These are phyloP conservation scores for Pseudanteris insignis DNA, from an alignment of 2,888 invertebrate species.

Conservation along the genomic window DNA sequence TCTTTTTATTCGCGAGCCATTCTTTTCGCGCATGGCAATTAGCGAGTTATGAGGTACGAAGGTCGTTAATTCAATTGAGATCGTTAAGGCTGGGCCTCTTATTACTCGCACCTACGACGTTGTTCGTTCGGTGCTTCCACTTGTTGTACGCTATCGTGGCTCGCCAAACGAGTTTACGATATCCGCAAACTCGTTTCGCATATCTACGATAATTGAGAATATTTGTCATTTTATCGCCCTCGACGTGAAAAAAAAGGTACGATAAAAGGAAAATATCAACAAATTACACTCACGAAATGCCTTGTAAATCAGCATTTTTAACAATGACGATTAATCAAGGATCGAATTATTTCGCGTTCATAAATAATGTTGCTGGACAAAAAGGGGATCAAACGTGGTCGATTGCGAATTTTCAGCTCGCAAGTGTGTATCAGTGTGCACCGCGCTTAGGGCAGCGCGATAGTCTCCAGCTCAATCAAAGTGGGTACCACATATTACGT, in stretches of 20 bases:
- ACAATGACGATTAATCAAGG: slow-evolving; percentile 32
- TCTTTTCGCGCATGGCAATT: slow-evolving; percentile 55
- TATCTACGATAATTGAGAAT: slow-evolving; percentile 42
- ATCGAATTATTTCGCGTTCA: slow-evolving; percentile 28
- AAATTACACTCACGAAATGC: slow-evolving; percentile 25
- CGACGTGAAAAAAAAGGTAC: slow-evolving; percentile 10
- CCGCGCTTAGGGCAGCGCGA: slow-evolving; percentile 27
- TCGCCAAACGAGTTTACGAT: slow-evolving; percentile 39
- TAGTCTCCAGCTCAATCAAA: slow-evolving; percentile 26
- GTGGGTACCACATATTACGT: slow-evolving; percentile 24
- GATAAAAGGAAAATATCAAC: slow-evolving; percentile 34
- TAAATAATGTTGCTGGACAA: slow-evolving; percentile 21
- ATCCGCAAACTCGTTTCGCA: slow-evolving; percentile 40
- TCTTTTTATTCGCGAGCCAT: slow-evolving; percentile 18
- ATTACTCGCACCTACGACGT: slow-evolving; percentile 54
- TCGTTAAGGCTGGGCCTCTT: slow-evolving; percentile 54
- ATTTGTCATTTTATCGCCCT: slow-evolving; percentile 42
- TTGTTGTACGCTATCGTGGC: slow-evolving; percentile 35
- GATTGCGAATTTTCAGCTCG: slow-evolving; percentile 23
- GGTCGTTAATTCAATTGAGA: slow-evolving; percentile 61
- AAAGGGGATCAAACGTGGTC: slow-evolving; percentile 13
- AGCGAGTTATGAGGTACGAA: slow-evolving; percentile 59
- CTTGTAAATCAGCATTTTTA: slow-evolving; percentile 25
- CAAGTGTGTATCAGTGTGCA: slow-evolving; percentile 3
- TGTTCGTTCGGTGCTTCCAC: slow-evolving; percentile 39